A percentile compares a stretch with the other conserved stretches of the same genome.
Conservation (phyloP, 2,888 invertebrate genomes). For the Corbicula japonica region DNA sequence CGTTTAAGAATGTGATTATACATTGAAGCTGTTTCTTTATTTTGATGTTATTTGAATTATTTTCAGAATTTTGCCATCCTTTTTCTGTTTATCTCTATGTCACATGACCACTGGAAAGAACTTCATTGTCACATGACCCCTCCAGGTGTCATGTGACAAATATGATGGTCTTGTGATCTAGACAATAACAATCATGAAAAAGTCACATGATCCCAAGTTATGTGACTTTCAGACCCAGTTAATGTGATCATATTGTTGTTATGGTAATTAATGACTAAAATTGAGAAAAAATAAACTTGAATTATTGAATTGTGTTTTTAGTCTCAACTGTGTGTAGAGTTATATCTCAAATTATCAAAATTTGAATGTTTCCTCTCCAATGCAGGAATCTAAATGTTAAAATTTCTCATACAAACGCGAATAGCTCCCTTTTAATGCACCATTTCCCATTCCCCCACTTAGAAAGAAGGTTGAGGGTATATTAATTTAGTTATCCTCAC, state of each 20-base stretch:
- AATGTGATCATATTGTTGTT: conserved; percentile 56
- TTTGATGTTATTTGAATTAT: no score
- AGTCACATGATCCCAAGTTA: conserved; percentile 33
- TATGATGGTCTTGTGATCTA: conserved; percentile 28
- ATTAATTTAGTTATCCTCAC: no score
- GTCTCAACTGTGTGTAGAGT: no score
- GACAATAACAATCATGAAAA: not conserved
- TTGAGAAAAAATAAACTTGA: conserved; percentile 20
- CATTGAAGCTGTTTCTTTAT: no score
- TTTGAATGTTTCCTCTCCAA: no score
- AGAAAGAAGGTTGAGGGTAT: no score
- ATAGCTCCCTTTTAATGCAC: no score
- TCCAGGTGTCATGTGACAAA: conserved; percentile 5
- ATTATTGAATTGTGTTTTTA: not conserved
- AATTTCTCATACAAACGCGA: no score
- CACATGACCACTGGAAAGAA: conserved; percentile 25
- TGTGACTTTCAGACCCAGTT: conserved; percentile 16
- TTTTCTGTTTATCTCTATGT: conserved; percentile 18
- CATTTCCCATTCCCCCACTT: no score
- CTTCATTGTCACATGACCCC: no score
- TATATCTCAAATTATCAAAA: no score
- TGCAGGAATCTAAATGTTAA: no score
- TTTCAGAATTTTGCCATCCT: conserved; percentile 29
- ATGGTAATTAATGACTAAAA: conserved; percentile 59
- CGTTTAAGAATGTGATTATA: not conserved